Conservation (phyloP, 2,113 vertebrate species). For the Dromiciops gliroides region DNA sequence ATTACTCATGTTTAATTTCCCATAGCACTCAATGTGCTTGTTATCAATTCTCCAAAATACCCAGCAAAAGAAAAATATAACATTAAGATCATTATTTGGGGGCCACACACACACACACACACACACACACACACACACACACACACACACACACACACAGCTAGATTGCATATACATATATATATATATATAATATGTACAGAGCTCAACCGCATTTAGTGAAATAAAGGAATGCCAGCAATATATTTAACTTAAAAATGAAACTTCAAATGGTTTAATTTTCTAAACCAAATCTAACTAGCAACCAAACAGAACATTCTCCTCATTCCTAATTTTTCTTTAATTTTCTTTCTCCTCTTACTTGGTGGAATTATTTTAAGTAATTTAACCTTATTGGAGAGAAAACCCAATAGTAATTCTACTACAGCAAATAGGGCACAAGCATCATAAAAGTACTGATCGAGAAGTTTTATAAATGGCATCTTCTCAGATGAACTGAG, state of each 20-base stretch:
- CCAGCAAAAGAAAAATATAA: constrained; percentile 46
- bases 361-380: constrained; percentile 19
- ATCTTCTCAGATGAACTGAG: neutral
- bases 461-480: neutral
- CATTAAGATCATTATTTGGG: constrained; percentile 34
- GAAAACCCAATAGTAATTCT: constrained; percentile 38
- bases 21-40: constrained; percentile 60
- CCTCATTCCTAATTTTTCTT: constrained; percentile 49
- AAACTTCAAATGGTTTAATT: constrained; percentile 44
- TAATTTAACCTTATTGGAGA: constrained; percentile 18
- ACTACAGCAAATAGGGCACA: constrained; percentile 28
- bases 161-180: neutral
- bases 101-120: neutral
- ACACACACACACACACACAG: neutral
- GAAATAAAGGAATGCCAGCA: constrained; percentile 63
- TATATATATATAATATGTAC: neutral
- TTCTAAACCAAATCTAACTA: constrained; percentile 19
- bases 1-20: constrained; percentile 57
- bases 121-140: neutral
- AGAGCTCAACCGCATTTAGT: constrained; percentile 51
- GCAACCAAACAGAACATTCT: neutral
- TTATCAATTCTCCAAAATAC: constrained; percentile 69
- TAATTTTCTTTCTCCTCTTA: constrained; percentile 40
- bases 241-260: constrained; percentile 56
- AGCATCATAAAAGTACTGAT: neutral